Base-by-base conservation (phyloP, 2,797 vertebrate species). In the Oreochromis mossambicus region DNA sequence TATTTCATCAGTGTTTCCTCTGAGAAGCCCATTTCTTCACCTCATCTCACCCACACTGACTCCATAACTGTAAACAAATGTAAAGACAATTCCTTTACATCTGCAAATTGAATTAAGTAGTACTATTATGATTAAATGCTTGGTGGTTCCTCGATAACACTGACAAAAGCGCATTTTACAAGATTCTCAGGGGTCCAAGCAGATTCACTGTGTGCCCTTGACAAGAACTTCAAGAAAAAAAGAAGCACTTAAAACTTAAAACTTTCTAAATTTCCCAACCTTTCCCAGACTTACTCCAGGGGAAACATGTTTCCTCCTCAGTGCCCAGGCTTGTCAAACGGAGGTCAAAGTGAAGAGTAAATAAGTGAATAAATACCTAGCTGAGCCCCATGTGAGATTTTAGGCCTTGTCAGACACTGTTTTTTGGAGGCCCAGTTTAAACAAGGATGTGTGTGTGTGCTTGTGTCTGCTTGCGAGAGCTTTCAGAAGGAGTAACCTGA, bases 401-500 rank as follows among this genome's bases (percentile, higher is more conserved):
- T 78, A 85, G 77, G 75, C 75, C 78, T 83, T 66, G 79, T 88
- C 89, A 89, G 56, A 87, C 79, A 34, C 80, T 79, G 78, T 86
- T 92, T 91, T 66, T 66, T 63, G 36, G 17, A 90, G 63, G 58
- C 82, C 81, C 84, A 80, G 50, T 91, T 90, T 83, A 83, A 87
- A 89, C 1, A 10, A 56, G 43, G 61, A 32, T 78, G 79, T 75
- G 75, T 78, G 34, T 83, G 24, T 77, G n/a, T 73, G 77, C 19
- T 8, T 66, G 51, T 76, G 78, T 77, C 7, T 76, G 14, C 80
- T 81, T 19, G 68, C 15, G 77, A 32, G 80, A 82, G 80, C 81
- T 13, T 66, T 83, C 85, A 82, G 91, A 89, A 89, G 83, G 56
- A 88, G 94, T 92, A 95, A 95, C 93, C 92, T 94, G 93, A 94